Conservation (phyloP, 2,888 invertebrate genomes). For the Aricia artaxerxes region DNA sequence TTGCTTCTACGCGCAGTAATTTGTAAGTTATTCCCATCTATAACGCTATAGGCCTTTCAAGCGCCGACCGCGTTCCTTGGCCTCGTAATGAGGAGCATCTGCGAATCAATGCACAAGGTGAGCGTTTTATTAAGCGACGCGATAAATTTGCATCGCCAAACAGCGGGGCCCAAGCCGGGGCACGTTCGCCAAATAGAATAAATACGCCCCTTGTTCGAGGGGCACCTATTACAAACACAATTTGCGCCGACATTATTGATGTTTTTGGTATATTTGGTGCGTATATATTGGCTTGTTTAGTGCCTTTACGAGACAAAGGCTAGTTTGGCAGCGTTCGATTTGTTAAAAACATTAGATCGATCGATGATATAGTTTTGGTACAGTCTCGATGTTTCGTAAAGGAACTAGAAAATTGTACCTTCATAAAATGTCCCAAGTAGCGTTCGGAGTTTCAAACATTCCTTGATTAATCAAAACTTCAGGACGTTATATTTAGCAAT, state of each 20-base stretch:
- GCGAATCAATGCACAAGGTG: slow-evolving; percentile 69
- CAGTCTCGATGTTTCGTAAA: too few species aligned
- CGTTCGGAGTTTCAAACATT: too few species aligned
- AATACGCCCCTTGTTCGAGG: slow-evolving; percentile 64
- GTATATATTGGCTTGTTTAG: not conserved
- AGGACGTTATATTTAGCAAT: too few species aligned
- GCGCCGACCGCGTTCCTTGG: slow-evolving; percentile 49
- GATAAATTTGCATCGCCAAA: slow-evolving; percentile 79
- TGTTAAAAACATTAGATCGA: not conserved
- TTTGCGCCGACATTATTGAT: slow-evolving; percentile 68
- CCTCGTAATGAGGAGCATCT: slow-evolving; percentile 69
- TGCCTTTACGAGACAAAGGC: not conserved
- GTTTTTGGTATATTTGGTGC: slow-evolving; percentile 49
- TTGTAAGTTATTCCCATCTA: slow-evolving; percentile 49
- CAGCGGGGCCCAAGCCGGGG: slow-evolving; percentile 66
- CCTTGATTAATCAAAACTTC: too few species aligned
- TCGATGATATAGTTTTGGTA: too few species aligned
- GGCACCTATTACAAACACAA: slow-evolving; percentile 67
- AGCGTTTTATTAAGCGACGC: slow-evolving; percentile 72
- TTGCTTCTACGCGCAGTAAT: slow-evolving; percentile 56
- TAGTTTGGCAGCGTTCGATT: not conserved
- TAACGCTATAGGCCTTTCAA: slow-evolving; percentile 53
- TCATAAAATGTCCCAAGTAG: too few species aligned
- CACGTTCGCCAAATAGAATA: slow-evolving; percentile 78
- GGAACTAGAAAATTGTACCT: too few species aligned